A percentile compares a stretch with the other conserved stretches of the same genome.
These are phyloP conservation scores for Sthenelais limicola DNA, from an alignment of 2,888 invertebrate species.

Conservation along the genomic window DNA sequence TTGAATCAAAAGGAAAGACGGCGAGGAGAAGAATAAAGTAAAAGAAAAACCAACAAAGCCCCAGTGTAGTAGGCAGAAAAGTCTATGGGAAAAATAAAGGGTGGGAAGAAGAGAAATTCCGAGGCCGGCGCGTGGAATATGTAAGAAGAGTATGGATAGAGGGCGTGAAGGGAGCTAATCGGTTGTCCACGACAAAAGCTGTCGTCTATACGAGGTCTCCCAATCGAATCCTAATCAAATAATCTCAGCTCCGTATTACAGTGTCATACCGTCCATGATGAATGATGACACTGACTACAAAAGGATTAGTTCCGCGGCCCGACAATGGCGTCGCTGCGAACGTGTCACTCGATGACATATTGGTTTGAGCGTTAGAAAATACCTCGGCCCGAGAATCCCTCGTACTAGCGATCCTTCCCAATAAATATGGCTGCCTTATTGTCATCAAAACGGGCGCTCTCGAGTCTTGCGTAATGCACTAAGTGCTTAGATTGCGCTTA, in stretches of 20 bases:
- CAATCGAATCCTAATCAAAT: conserved; percentile 27
- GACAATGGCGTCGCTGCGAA: not conserved
- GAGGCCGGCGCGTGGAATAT: not conserved
- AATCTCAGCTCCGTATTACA: conserved; percentile 31
- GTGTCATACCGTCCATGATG: conserved; percentile 31
- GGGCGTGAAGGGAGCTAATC: not conserved
- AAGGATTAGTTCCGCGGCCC: not conserved
- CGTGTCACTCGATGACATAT: conserved; percentile 36
- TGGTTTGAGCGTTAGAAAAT: conserved; percentile 1
- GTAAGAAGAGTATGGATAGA: not conserved
- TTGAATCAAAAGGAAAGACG: no score
- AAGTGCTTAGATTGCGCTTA: conserved; percentile 25
- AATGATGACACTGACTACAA: conserved; percentile 14
- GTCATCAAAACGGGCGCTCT: conserved; percentile 20
- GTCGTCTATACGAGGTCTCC: not conserved
- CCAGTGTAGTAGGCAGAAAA: no score
- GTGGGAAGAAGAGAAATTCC: no score
- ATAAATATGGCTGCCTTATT: conserved; percentile 36
- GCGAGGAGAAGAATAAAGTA: no score
- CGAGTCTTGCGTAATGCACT: conserved; percentile 39
- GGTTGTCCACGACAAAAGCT: not conserved
- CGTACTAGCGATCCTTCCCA: conserved; percentile 11
- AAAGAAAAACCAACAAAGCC: no score
- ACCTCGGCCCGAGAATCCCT: conserved; percentile 13
- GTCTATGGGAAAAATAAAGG: no score